These are phyloP conservation scores for Pseudomyrmex dendroicus DNA, from an alignment of 1,140 invertebrate genomes.

Conservation along the genomic window DNA sequence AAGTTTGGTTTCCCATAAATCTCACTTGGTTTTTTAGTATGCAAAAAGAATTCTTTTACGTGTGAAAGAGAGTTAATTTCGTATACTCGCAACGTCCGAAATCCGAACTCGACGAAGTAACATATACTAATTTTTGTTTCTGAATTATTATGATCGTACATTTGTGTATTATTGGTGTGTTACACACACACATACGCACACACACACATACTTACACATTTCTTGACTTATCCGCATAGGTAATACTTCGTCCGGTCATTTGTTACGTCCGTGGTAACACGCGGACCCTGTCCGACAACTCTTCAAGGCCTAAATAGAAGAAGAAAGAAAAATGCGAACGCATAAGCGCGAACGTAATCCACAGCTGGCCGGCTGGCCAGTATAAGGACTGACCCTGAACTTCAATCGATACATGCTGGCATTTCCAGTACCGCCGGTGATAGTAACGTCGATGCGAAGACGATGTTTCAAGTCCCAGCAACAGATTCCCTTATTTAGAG, in stretches of 20 bases:
- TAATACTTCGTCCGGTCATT: constrained; percentile 51
- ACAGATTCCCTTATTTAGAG: constrained; percentile 81
- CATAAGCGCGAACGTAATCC: constrained; percentile 76
- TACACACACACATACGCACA: not conserved
- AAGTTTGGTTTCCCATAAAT: too few species aligned
- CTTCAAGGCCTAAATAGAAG: constrained; percentile 82
- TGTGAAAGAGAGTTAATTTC: too few species aligned
- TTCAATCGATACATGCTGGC: constrained; percentile 70
- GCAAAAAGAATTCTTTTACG: too few species aligned
- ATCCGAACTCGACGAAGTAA: not conserved
- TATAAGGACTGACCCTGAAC: constrained; percentile 81
- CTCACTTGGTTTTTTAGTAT: too few species aligned
- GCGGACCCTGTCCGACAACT: constrained; percentile 70
- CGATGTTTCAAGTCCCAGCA: constrained; percentile 50
- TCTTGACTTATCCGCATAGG: constrained; percentile 42
- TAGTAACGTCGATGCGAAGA: constrained; percentile 10
- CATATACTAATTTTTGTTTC: too few species aligned
- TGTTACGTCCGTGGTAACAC: constrained; percentile 29
- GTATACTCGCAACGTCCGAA: too few species aligned
- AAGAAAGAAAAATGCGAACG: constrained; percentile 76
- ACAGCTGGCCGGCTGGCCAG: constrained; percentile 69
- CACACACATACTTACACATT: not conserved
- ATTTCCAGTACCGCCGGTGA: constrained; percentile 30
- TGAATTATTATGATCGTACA: not conserved
- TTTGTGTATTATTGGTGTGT: not conserved